phyloP scores from a whole-genome alignment of 2,888 invertebrate species.

The Invenusta paracnida region DNA sequence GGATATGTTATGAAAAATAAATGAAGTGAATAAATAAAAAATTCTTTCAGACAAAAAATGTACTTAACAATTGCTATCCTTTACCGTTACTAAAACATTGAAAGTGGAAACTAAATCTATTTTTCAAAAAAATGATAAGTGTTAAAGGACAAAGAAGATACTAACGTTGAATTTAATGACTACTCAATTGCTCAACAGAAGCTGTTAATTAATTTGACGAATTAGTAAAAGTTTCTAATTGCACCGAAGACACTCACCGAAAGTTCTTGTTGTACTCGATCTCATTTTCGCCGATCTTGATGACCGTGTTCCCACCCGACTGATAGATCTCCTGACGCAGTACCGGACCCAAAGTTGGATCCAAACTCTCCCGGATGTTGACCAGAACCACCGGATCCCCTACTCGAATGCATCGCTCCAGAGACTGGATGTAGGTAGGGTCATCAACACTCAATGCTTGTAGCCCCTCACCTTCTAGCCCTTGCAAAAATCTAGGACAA shows the following conservation, averaged over 20 bases:
- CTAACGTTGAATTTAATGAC: too few relatives aligned
- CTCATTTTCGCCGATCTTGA: slow-evolving; percentile 59
- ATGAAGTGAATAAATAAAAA: too few relatives aligned
- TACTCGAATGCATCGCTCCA: slow-evolving; percentile 58
- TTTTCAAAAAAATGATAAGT: too few relatives aligned
- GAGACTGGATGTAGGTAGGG: slow-evolving; percentile 55
- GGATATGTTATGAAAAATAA: too few relatives aligned
- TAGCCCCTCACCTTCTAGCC: background rate
- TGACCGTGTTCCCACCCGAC: slow-evolving; percentile 54
- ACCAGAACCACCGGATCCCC: slow-evolving; percentile 58
- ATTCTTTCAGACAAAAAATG: too few relatives aligned
- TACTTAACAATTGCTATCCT: too few relatives aligned
- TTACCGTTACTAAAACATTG: too few relatives aligned
- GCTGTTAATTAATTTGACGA: too few relatives aligned
- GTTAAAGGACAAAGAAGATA: too few relatives aligned
- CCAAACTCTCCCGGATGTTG: slow-evolving; percentile 57
- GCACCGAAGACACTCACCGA: slow-evolving; percentile 52
- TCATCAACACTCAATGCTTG: slow-evolving; percentile 46
- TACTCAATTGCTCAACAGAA: too few relatives aligned
- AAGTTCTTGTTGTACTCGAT: slow-evolving; percentile 60
- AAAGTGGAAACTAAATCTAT: too few relatives aligned
- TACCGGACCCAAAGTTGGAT: slow-evolving; percentile 58
- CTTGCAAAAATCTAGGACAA: slow-evolving; percentile 9
- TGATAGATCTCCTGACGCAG: slow-evolving; percentile 56
- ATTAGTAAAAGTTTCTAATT: too few relatives aligned